Evolutionary conservation across 2,113 vertebrate genomes (phyloP).

Genomic region (Eublepharis macularius): DNA sequence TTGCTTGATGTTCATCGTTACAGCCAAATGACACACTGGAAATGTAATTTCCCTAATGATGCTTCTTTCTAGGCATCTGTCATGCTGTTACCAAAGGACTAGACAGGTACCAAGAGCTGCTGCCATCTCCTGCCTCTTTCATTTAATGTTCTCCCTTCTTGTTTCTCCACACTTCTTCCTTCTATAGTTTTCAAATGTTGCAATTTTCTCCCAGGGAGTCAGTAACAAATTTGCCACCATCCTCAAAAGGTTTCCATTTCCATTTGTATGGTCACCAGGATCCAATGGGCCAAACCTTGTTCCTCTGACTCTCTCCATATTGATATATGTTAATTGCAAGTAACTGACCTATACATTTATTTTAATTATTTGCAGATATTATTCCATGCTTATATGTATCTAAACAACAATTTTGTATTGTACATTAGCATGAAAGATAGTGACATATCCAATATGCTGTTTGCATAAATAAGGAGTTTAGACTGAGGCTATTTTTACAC

Average conservation of each 20-base stretch:
- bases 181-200: background rate
- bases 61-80: background rate
- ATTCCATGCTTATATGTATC: background rate
- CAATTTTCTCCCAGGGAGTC: fast-evolving
- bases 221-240: background rate
- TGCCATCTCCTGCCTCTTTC: background rate
- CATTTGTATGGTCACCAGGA: background rate
- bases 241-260: background rate
- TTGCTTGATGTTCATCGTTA: fast-evolving
- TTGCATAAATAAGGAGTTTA: background rate
- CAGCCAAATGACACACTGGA: background rate
- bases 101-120: fast-evolving
- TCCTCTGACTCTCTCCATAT: background rate
- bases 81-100: background rate
- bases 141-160: background rate
- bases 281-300: background rate
- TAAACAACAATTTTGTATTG: background rate
- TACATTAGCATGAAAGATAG: background rate
- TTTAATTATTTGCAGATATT: background rate
- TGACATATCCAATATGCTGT: too few species aligned
- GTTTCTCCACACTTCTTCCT: background rate
- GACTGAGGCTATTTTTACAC: too few species aligned
- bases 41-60: fast-evolving
- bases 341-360: background rate
- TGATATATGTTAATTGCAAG: background rate